Evolutionary conservation across 1,140 invertebrate genomes (phyloP), one percentile per base, ranked within the genome.

Genomic region (Ceratosolen fusciceps): DNA sequence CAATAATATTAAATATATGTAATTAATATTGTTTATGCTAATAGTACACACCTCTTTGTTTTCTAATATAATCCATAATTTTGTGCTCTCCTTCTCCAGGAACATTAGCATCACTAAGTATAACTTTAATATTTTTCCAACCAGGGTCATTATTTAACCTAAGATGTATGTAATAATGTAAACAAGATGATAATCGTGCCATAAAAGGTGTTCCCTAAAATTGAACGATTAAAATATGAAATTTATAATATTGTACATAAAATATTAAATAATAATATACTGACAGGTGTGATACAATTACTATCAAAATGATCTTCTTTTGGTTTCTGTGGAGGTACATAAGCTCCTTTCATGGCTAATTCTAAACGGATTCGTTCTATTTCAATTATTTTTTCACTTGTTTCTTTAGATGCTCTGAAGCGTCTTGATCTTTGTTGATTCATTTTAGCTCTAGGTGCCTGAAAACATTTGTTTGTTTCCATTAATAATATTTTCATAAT

Each of bases 51-150:
- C 94, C 94, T 92, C 98, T 93, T 91, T 99, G 98, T 85, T 94
- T 94, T n/a, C 98, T 92, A 82, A 99, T 98, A 88, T 94, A 99
- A 90, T 99, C 98, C 98, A 99, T 99, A 83, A 99, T 99, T 91
- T 99, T 99, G 87, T 99, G 98, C 90, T 99, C 98, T 29, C 98
- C 98, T 92, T 99, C 98, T 26, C 98, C 98, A 19, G 98, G 98
- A 12, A 98, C 97, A 93, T 98, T 99, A 1, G 99, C 98, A 92
- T 99, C 98, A 16, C 98, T 99, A 21, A 99, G 91, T 83, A 99
- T 98, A 0, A 99, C 96, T 90, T 98, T 98, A 74, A 99, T 95
- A 54, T 95, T 94, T 85, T 94, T 94, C 98, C 98, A 99, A 1
- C 97, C 98, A 37, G 98, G 96, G 90, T 99, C 96, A 90, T 93